A percentile compares a stretch with the other conserved stretches of the same genome.
Conservation (phyloP, 2,888 invertebrate genomes). For the Mythimna lalbum region DNA sequence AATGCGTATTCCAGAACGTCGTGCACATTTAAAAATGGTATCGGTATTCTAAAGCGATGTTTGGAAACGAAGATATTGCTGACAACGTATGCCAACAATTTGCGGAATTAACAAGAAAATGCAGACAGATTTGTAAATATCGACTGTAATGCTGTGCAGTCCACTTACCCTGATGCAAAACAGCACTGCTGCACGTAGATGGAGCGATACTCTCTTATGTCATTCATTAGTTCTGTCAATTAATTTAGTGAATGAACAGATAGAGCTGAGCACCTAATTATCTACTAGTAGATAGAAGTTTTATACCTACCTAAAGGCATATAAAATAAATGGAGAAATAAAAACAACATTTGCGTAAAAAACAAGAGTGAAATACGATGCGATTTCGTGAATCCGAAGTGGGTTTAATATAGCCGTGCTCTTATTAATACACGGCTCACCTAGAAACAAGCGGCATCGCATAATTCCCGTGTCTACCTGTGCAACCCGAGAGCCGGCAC, state of each 20-base stretch:
- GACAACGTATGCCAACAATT: conserved; percentile 25
- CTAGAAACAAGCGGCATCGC: conserved; percentile 75
- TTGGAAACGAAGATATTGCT: conserved; percentile 8
- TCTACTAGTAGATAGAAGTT: neutral
- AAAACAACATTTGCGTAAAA: conserved; percentile 40
- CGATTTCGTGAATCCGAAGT: conserved; percentile 74
- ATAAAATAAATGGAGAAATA: conserved; percentile 3
- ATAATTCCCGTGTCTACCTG: conserved; percentile 79
- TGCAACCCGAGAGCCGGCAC: conserved; percentile 68
- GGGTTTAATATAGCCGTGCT: conserved; percentile 79
- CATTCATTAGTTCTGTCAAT: neutral
- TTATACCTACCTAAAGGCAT: neutral
- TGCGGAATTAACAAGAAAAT: conserved; percentile 16
- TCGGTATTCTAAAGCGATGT: conserved; percentile 30
- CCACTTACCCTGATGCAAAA: conserved; percentile 18
- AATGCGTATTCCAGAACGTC: conserved; percentile 51
- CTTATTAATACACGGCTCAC: conserved; percentile 82
- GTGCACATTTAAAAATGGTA: conserved; percentile 34
- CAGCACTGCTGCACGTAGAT: neutral
- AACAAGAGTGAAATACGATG: conserved; percentile 77
- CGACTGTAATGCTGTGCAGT: conserved; percentile 15
- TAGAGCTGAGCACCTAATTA: neutral
- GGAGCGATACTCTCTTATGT: neutral
- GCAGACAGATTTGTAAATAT: conserved; percentile 26
- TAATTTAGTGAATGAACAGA: neutral